These are phyloP conservation scores for Fukomys damarensis DNA, from an alignment of 2,113 vertebrate genomes.

Conservation along the genomic window DNA sequence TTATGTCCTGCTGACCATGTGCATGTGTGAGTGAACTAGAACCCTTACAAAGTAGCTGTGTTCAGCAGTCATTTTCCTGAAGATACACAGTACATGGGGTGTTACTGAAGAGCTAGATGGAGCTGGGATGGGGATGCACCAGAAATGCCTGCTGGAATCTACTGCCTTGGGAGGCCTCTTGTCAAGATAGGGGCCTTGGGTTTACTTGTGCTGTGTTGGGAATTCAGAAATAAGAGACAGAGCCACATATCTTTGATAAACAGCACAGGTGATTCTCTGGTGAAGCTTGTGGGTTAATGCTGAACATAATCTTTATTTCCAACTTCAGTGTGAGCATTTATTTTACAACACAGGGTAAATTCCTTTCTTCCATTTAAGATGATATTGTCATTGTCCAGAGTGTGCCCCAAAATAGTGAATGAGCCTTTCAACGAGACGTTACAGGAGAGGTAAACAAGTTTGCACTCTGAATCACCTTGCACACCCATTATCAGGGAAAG, in stretches of 20 bases:
- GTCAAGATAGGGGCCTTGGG: not conserved
- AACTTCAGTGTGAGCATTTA: not conserved
- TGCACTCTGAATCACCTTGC: not conserved
- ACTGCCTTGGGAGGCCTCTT: not conserved
- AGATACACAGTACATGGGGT: not conserved
- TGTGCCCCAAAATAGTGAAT: not conserved
- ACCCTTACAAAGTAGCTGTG: not conserved
- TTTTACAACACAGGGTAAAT: not conserved
- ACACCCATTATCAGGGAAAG: not conserved
- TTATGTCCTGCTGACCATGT: not conserved
- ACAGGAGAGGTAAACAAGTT: not conserved
- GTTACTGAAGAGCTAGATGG: not conserved
- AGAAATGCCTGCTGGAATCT: accelerated
- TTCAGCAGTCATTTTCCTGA: not conserved
- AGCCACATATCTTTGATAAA: not conserved
- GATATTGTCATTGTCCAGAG: not conserved
- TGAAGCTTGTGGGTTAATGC: not conserved
- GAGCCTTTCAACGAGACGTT: too few species aligned
- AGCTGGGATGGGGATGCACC: not conserved
- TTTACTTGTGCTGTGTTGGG: not conserved
- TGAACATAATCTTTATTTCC: not conserved
- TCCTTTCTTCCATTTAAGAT: not conserved
- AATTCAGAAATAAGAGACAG: not conserved
- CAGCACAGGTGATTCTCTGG: not conserved
- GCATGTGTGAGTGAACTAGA: not conserved